A percentile compares a stretch with the other conserved stretches of the same genome.
These are phyloP conservation scores for Solenodon paradoxus DNA, from an alignment of 2,113 vertebrate genomes.

Conservation along the genomic window DNA sequence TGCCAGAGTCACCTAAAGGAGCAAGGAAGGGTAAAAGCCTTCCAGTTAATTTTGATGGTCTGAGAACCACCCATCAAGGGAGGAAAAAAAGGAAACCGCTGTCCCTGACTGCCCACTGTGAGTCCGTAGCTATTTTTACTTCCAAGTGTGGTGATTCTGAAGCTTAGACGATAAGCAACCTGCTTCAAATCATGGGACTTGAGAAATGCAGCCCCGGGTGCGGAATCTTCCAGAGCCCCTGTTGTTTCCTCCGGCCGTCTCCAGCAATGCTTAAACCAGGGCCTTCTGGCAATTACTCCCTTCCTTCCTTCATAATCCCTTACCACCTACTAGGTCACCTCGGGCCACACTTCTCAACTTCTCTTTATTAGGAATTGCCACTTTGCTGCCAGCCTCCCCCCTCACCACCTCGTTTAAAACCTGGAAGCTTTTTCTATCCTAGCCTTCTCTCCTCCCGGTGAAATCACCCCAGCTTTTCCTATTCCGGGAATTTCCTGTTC, in stretches of 20 bases:
- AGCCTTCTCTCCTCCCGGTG: background rate
- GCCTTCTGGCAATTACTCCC: background rate
- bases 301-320: background rate
- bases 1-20: constrained; percentile 50
- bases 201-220: constrained; percentile 8
- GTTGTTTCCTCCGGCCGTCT: background rate
- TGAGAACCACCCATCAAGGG: background rate
- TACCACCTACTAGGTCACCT: background rate
- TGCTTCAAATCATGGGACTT: background rate
- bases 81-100: background rate
- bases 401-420: too few relatives aligned
- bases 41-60: too few relatives aligned
- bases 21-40: too few relatives aligned
- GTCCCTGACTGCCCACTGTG: background rate
- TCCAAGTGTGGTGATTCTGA: constrained; percentile 17
- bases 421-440: background rate
- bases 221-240: background rate
- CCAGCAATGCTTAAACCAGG: background rate
- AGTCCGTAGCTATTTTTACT: background rate
- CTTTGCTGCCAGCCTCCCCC: background rate
- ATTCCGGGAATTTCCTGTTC: background rate
- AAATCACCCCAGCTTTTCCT: background rate
- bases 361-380: background rate
- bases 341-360: background rate
- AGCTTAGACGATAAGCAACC: constrained; percentile 18